Percentiles rank a stretch among this genome's conserved stretches.
Evolutionary conservation across 2,797 vertebrate species (phyloP).

Genomic region (Urosaurus nigricauda): DNA sequence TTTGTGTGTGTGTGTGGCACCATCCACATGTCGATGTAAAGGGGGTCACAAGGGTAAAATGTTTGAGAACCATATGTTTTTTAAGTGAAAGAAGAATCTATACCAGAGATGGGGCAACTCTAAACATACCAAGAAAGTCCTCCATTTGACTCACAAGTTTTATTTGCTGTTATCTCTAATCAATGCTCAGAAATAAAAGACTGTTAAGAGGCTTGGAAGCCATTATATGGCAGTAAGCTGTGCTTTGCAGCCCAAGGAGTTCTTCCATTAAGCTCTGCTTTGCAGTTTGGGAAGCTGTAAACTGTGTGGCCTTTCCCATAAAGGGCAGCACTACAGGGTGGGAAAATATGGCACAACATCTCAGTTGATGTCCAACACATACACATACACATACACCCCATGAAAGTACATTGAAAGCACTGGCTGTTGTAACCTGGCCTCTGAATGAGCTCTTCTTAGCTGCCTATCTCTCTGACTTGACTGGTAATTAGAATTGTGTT

Average conservation of each 20-base stretch:
- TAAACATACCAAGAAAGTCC: neutral
- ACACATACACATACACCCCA: no score
- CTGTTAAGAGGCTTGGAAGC: neutral
- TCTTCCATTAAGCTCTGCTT: neutral
- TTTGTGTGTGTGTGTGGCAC: no score
- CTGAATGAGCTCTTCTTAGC: neutral
- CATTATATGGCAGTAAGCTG: neutral
- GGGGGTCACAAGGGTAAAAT: no score
- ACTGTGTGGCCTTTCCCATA: neutral
- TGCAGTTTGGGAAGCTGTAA: neutral
- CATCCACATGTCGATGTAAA: no score
- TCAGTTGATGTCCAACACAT: neutral
- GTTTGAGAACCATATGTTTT: neutral
- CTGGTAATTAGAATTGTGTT: neutral
- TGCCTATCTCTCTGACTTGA: neutral
- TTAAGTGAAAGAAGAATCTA: neutral
- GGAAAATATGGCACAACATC: rapidly evolving
- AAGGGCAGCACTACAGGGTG: neutral
- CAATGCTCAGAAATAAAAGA: neutral
- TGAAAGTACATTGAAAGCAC: rapidly evolving
- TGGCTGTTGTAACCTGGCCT: neutral
- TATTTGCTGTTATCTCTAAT: neutral
- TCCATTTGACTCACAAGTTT: neutral
- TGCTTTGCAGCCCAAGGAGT: neutral
- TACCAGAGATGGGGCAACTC: neutral